Evolutionary conservation across 2,888 invertebrate species (phyloP).

Genomic region (Heliconius hortense): DNA sequence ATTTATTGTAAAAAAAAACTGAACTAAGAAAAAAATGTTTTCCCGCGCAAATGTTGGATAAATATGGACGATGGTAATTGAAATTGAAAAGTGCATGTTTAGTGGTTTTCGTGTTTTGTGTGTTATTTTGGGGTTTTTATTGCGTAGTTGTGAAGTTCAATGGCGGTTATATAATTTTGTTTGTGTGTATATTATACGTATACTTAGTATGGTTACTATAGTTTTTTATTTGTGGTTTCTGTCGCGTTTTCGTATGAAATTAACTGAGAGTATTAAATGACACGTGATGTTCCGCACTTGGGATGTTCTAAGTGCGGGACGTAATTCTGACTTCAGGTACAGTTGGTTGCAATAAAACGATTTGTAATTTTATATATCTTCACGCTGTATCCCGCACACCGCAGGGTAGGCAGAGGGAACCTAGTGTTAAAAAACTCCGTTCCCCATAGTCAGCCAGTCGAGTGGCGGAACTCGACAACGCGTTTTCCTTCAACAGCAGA

Average conservation of each 20-base stretch:
- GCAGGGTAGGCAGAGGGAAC: no score
- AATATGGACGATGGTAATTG: slow-evolving; percentile 67
- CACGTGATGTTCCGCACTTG: neutral
- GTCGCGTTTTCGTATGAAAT: no score
- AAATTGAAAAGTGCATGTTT: slow-evolving; percentile 49
- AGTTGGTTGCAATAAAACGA: neutral
- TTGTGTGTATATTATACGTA: slow-evolving; percentile 42
- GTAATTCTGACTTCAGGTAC: neutral
- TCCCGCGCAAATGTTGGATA: slow-evolving; percentile 64
- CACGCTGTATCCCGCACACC: no score
- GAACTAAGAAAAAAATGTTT: slow-evolving; percentile 59
- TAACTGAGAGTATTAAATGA: neutral
- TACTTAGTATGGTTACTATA: neutral
- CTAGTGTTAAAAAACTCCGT: no score
- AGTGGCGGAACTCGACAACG: no score
- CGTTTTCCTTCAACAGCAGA: no score
- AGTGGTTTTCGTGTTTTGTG: slow-evolving; percentile 53
- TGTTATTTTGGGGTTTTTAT: slow-evolving; percentile 50
- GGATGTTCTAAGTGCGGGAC: no score
- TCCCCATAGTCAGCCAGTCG: no score
- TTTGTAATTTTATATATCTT: no score
- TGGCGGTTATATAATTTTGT: slow-evolving; percentile 67
- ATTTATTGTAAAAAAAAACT: slow-evolving; percentile 47
- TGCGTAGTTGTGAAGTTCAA: slow-evolving; percentile 61
- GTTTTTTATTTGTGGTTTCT: no score